Conservation (phyloP, 2,888 invertebrate genomes). For the Loripinus fragilis region DNA sequence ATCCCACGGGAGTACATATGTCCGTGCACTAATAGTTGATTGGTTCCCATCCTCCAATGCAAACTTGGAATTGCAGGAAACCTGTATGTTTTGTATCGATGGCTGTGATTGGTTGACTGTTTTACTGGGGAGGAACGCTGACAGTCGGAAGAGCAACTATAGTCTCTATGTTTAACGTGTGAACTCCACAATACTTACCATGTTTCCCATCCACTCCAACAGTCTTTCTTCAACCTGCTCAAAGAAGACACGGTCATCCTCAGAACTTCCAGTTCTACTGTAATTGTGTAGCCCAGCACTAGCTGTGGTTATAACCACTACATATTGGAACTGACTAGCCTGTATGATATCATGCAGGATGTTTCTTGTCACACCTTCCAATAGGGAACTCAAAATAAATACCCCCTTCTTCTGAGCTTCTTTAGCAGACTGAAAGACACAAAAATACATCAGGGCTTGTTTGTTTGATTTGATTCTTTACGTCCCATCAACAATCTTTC, state of each 20-base stretch:
- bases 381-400: slow-evolving; percentile 86
- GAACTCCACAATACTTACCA: slow-evolving; percentile 84
- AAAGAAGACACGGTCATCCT: slow-evolving; percentile 81
- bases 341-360: slow-evolving; percentile 87
- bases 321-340: slow-evolving; percentile 87
- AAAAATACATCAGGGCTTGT: no score
- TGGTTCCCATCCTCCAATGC: no score
- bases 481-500: no score
- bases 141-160: no score
- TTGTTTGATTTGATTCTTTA: no score
- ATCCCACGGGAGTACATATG: no score
- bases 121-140: no score
- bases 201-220: slow-evolving; percentile 86
- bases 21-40: no score
- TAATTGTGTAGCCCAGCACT: slow-evolving; percentile 86
- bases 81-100: no score
- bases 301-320: slow-evolving; percentile 86
- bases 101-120: no score
- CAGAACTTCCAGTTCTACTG: slow-evolving; percentile 82
- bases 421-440: slow-evolving; percentile 80
- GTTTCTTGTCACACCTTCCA: slow-evolving; percentile 85
- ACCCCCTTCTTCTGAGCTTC: slow-evolving; percentile 84
- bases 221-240: slow-evolving; percentile 84
- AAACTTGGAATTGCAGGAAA: no score
- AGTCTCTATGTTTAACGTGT: no score